Percentiles rank a stretch among this genome's conserved stretches.
Evolutionary conservation across 2,888 invertebrate genomes (phyloP).

Genomic region (Lochmaea crataegi): DNA sequence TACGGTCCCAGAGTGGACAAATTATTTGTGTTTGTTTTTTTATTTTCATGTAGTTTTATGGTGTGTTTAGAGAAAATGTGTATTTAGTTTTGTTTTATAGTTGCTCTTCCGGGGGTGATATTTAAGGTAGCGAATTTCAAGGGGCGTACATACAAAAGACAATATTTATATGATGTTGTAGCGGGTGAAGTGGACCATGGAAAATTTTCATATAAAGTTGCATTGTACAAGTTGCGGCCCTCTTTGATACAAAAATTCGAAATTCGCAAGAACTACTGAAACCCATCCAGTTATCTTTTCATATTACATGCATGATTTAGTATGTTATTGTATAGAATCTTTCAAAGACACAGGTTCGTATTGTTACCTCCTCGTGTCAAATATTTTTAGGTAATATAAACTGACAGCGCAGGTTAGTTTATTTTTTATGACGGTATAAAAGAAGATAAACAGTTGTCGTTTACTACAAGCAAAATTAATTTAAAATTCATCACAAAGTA

Average conservation of each 20-base stretch:
- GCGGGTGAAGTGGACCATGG: constrained; percentile 61
- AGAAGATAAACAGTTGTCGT: not conserved
- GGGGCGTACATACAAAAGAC: constrained; percentile 56
- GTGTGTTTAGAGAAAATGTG: too few species aligned
- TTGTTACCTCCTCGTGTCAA: constrained; percentile 37
- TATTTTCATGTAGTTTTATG: not conserved
- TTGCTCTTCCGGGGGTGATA: constrained; percentile 8
- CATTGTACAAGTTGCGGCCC: constrained; percentile 56
- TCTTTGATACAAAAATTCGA: constrained; percentile 56
- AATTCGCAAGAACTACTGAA: constrained; percentile 57
- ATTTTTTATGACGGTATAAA: not conserved
- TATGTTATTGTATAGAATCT: constrained; percentile 56
- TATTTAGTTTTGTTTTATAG: not conserved
- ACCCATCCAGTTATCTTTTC: constrained; percentile 55
- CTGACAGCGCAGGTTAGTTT: constrained; percentile 18
- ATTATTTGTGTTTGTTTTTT: not conserved
- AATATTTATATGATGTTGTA: constrained; percentile 61
- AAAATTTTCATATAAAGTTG: constrained; percentile 64
- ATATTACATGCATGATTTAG: constrained; percentile 61
- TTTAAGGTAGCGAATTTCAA: constrained; percentile 8
- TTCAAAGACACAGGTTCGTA: constrained; percentile 52
- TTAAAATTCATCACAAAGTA: too few species aligned
- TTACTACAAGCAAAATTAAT: not conserved
- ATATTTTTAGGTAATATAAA: constrained; percentile 32
- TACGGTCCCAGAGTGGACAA: not conserved